Percentiles rank a stretch among this genome's conserved stretches.
phyloP scores from a whole-genome alignment of 2,113 vertebrate genomes.

The Melanotaenia duboulayi region DNA sequence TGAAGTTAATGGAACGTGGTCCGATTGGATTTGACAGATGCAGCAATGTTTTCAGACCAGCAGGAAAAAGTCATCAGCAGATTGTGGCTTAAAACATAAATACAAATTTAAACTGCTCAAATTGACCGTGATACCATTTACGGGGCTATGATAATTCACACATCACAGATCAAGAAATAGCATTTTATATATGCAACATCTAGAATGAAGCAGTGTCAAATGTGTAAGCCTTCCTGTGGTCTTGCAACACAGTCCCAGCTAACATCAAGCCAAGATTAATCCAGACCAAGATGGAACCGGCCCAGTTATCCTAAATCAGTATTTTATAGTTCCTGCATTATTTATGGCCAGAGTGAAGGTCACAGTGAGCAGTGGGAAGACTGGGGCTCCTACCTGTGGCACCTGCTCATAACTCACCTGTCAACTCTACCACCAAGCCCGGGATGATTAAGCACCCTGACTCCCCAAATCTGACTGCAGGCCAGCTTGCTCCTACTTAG shows the following conservation, averaged over 20 bases:
- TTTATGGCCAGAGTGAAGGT: slow-evolving; percentile 79
- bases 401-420: slow-evolving; percentile 77
- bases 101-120: not conserved
- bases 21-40: slow-evolving; percentile 8
- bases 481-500: slow-evolving; percentile 75
- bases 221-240: slow-evolving; percentile 1
- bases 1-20: slow-evolving; percentile 14
- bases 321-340: slow-evolving; percentile 68
- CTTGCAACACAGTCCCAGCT: not conserved
- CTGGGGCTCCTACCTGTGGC: slow-evolving; percentile 69
- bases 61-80: slow-evolving; percentile 10
- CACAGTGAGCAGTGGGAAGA: slow-evolving; percentile 58
- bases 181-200: not conserved
- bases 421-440: slow-evolving; percentile 55
- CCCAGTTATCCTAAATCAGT: slow-evolving; percentile 72
- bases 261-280: slow-evolving; percentile 29
- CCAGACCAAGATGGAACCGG: slow-evolving; percentile 27
- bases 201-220: slow-evolving; percentile 1
- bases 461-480: slow-evolving; percentile 64
- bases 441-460: slow-evolving; percentile 73
- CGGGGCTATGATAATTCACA: not conserved
- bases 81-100: not conserved
- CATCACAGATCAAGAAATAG: not conserved
- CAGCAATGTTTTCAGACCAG: slow-evolving; percentile 19
- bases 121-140: not conserved